Evolutionary conservation across 2,113 vertebrate species (phyloP).

Genomic region (Anser cygnoides): DNA sequence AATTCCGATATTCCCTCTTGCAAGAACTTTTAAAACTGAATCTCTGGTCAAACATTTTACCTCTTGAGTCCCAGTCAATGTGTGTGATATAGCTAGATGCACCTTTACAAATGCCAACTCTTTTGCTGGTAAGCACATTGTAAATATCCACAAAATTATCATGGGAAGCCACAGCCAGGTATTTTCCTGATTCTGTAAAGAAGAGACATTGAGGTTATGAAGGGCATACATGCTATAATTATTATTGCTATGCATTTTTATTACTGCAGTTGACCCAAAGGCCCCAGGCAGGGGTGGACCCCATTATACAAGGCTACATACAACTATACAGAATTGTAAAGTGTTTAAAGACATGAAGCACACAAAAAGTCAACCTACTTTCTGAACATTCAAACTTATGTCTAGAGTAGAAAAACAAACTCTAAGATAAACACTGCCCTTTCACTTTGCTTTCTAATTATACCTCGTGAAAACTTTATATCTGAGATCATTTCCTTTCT

Average conservation of each 20-base stretch:
- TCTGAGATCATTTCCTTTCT: constrained; percentile 96
- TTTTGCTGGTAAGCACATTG: constrained; percentile 95
- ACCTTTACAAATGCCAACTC: constrained; percentile 96
- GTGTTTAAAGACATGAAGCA: neutral
- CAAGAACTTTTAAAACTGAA: neutral
- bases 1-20: neutral
- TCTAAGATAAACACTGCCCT: neutral
- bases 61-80: constrained; percentile 96
- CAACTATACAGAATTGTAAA: neutral
- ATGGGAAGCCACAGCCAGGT: constrained; percentile 96
- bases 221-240: neutral
- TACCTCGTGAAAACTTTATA: constrained; percentile 95
- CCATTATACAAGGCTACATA: neutral
- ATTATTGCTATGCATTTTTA: neutral
- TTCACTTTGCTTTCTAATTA: neutral
- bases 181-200: constrained; percentile 90
- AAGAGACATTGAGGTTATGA: constrained; percentile 34
- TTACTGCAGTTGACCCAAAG: neutral
- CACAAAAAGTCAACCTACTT: neutral
- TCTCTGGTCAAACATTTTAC: constrained; percentile 70
- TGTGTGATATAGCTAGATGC: constrained; percentile 93
- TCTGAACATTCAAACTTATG: neutral
- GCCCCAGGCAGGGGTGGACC: neutral
- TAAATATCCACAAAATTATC: constrained; percentile 99
- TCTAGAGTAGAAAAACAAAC: neutral